A percentile compares a stretch with the other conserved stretches of the same genome.
Conservation (phyloP, 2,888 invertebrate genomes). For the Harpagoxenus sublaevis region DNA sequence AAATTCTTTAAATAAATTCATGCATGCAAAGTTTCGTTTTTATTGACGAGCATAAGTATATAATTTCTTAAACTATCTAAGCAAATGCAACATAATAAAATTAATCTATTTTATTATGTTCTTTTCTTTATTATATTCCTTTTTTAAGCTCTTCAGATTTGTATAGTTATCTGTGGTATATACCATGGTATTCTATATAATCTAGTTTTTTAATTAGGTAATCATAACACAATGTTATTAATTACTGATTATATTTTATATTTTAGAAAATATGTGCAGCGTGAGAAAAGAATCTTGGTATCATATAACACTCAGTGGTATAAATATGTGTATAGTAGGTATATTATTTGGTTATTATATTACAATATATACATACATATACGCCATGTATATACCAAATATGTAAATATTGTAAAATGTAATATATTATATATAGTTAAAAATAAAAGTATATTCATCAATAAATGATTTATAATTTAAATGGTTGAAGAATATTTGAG, state of each 20-base stretch:
- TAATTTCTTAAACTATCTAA: not conserved
- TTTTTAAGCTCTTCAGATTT: not conserved
- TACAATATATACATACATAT: not conserved
- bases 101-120: not conserved
- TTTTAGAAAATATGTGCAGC: constrained; percentile 17
- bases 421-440: too few species aligned
- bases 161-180: not conserved
- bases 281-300: not conserved
- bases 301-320: not conserved
- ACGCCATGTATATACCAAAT: too few species aligned
- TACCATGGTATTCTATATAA: not conserved
- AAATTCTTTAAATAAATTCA: not conserved
- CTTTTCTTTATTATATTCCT: too few species aligned
- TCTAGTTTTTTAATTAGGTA: not conserved
- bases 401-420: too few species aligned
- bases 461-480: too few species aligned
- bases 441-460: not conserved
- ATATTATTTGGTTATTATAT: not conserved
- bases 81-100: constrained; percentile 4
- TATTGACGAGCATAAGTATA: not conserved
- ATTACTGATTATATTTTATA: constrained; percentile 12
- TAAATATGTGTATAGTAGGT: not conserved
- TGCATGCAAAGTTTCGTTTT: not conserved
- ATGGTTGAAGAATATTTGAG: not conserved
- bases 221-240: not conserved